Percentiles rank a stretch among this genome's conserved stretches.
Evolutionary conservation across 2,888 invertebrate genomes (phyloP).

Genomic region (Gastracanthus pulcherrimus): DNA sequence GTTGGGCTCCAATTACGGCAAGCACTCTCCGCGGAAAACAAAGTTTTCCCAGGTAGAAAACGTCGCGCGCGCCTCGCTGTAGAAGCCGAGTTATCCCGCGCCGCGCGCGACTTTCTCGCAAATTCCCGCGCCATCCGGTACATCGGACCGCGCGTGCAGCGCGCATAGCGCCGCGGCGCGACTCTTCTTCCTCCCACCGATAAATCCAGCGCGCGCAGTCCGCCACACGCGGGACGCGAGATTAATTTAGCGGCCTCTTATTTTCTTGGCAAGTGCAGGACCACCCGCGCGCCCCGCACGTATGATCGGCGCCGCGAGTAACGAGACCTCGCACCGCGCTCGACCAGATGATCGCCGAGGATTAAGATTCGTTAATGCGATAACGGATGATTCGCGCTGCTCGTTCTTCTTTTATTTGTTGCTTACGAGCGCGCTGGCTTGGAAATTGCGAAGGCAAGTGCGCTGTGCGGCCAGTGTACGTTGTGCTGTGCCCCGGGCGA

Average conservation of each 20-base stretch:
- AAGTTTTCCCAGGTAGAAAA: not conserved
- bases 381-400: not conserved
- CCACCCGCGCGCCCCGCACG: conserved; percentile 22
- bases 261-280: conserved; percentile 41
- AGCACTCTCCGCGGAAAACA: not conserved
- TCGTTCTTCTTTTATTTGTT: not conserved
- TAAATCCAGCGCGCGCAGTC: conserved; percentile 47
- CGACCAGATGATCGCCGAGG: too few species aligned
- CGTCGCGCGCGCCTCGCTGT: not conserved
- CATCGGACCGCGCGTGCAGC: too few species aligned
- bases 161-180: too few species aligned
- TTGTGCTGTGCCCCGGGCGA: not conserved
- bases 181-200: conserved; percentile 8
- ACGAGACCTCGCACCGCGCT: conserved; percentile 9
- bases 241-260: conserved; percentile 48
- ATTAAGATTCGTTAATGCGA: conserved; percentile 40
- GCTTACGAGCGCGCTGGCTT: not conserved
- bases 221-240: not conserved
- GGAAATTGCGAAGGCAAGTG: conserved; percentile 9
- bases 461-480: not conserved
- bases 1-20: not conserved
- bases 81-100: not conserved
- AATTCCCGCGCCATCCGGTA: too few species aligned
- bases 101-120: not conserved
- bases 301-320: conserved; percentile 27